Percentiles rank a stretch among this genome's conserved stretches.
Conservation (phyloP, 2,797 vertebrate species). For the Pseudochromis fuscus region DNA sequence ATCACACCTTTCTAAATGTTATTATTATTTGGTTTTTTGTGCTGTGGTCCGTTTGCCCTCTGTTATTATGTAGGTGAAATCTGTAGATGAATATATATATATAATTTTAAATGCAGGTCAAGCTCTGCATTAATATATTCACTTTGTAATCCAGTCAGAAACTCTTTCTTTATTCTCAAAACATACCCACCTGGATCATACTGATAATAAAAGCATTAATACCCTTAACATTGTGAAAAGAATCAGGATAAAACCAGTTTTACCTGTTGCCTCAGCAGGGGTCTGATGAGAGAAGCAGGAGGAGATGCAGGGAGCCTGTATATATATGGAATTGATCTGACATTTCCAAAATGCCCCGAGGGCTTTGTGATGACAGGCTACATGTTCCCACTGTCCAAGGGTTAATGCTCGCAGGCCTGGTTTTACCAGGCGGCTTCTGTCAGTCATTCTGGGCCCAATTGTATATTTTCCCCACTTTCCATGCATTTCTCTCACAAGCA, state of each 20-base stretch:
- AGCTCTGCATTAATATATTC: too few species aligned
- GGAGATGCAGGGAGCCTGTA: background rate
- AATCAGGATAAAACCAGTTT: background rate
- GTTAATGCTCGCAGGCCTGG: background rate
- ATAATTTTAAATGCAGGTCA: too few species aligned
- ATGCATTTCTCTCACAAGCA: conserved; percentile 3
- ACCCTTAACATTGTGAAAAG: background rate
- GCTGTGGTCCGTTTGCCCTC: too few species aligned
- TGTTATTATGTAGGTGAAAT: too few species aligned
- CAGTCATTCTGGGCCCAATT: background rate
- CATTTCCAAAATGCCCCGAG: conserved; percentile 33
- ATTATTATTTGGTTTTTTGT: too few species aligned
- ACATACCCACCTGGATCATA: background rate
- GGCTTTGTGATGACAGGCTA: conserved; percentile 26
- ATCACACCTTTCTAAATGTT: too few species aligned
- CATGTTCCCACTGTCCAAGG: conserved; percentile 6
- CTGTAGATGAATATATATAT: too few species aligned
- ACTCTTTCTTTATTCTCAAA: background rate
- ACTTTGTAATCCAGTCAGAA: background rate
- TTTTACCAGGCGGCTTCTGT: conserved; percentile 7
- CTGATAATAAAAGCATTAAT: background rate
- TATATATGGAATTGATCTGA: conserved; percentile 44
- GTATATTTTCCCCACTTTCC: background rate
- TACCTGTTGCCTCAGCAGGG: conserved; percentile 1
- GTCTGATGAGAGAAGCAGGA: conserved; percentile 15